Conservation (phyloP, 2,113 vertebrate species). For the Scytalopus superciliaris region DNA sequence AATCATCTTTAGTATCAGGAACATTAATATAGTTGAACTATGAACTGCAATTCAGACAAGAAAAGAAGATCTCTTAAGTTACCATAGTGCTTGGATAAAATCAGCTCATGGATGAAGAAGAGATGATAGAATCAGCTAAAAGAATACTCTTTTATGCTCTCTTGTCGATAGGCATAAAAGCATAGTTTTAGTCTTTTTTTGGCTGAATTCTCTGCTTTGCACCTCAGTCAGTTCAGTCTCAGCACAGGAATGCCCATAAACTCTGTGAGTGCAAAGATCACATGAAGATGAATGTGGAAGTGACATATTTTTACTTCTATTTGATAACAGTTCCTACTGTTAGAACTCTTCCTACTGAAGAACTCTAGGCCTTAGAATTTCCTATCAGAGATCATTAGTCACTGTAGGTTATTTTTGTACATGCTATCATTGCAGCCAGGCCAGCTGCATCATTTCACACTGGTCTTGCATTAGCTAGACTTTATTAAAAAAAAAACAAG, state of each 20-base stretch:
- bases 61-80: not conserved
- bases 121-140: not conserved
- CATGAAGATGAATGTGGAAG: not conserved
- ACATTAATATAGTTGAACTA: not conserved
- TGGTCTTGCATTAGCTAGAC: not conserved
- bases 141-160: not conserved
- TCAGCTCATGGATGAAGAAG: not conserved
- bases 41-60: not conserved
- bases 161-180: not conserved
- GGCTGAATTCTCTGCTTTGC: not conserved
- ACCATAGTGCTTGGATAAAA: not conserved
- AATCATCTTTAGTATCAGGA: not conserved
- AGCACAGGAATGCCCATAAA: not conserved
- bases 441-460: not conserved
- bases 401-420: not conserved
- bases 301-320: not conserved
- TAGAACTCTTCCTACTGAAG: too few relatives aligned
- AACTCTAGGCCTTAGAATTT: not conserved
- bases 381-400: not conserved
- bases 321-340: not conserved
- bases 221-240: not conserved
- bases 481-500: not conserved
- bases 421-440: not conserved
- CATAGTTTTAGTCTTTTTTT: not conserved
- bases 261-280: not conserved